Base-by-base conservation (phyloP, 2,113 vertebrate genomes). In the Mus spicilegus region DNA sequence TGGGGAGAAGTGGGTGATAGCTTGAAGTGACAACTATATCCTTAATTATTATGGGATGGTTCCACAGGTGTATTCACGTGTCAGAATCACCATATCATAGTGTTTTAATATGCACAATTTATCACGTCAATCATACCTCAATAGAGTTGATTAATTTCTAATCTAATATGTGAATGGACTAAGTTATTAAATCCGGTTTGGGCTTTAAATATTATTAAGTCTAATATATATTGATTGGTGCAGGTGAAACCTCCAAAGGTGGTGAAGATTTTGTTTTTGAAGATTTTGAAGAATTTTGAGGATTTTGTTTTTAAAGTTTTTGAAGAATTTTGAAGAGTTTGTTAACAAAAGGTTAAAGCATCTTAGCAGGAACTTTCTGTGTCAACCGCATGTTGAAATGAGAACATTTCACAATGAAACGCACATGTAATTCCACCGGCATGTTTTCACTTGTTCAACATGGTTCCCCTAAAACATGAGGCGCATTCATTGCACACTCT, bases 131-230 rank as follows among this genome's bases (percentile, higher is more conserved):
- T 65, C 42, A 87, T 22, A 51, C 42, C 42, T 49, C 84, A 69
- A 33, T 8, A 33, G 42, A 67, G 42, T 46, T 51, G 42, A 11
- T 42, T 67, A 77, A 58, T 24, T 70, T 85, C 58, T 61, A 82
- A 91, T 90, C 28, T 81, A 87, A 91, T 61, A 46, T 20, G 85
- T 91, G 56, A 13, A 84, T 39, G 33, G 26, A 95, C 86, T 75
- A 91, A 86, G 49, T 63, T 91, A 61, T 51, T 19, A 20, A 86
- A 56, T 39, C 67, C 56, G 72, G 58, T 49, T 72, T 67, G n/a
- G 28, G 67, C 30, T 89, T 72, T 72, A 86, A 82, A 63, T 70
- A 87, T 76, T 56, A 89, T 65, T 10, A 42, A 42, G 65, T 49
- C 30, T 56, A 70, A 72, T 58, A 67, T 39, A 56, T 22, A 78